Percentiles rank a stretch among this genome's conserved stretches.
These are phyloP conservation scores for Agrotis ipsilon DNA, from an alignment of 2,888 invertebrate genomes.

Conservation along the genomic window DNA sequence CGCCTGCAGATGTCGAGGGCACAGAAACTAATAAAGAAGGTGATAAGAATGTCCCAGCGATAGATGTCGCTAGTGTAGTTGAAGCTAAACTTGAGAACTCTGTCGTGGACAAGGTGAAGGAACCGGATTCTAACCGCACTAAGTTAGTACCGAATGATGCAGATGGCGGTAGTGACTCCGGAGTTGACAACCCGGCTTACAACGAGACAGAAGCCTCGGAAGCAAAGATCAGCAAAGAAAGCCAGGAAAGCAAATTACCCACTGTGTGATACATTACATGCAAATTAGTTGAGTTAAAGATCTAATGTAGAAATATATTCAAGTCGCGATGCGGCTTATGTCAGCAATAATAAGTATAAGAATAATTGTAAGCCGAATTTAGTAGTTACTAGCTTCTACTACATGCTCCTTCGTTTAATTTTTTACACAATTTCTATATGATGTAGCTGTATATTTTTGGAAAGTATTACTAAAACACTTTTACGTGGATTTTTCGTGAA, in stretches of 20 bases:
- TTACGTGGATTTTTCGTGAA: background rate
- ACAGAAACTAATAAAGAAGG: constrained; percentile 74
- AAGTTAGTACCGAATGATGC: constrained; percentile 78
- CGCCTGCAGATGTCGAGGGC: constrained; percentile 80
- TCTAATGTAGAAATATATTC: constrained; percentile 54
- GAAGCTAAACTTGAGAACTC: constrained; percentile 65
- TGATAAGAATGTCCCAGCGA: constrained; percentile 68
- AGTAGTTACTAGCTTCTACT: constrained; percentile 19
- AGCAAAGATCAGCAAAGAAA: constrained; percentile 63
- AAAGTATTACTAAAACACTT: background rate
- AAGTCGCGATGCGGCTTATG: constrained; percentile 6
- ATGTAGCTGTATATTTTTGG: background rate
- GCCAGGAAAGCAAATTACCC: constrained; percentile 68
- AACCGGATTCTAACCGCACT: constrained; percentile 58
- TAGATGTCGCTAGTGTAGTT: constrained; percentile 78
- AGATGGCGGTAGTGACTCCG: constrained; percentile 88
- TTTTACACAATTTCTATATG: background rate
- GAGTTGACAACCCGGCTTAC: constrained; percentile 87
- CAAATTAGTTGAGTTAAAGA: constrained; percentile 38
- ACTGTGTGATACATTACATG: constrained; percentile 64
- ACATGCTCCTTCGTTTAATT: background rate
- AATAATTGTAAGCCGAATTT: constrained; percentile 57
- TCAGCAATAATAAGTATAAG: constrained; percentile 40
- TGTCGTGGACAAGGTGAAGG: constrained; percentile 59
- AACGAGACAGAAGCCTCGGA: constrained; percentile 79